Percentiles rank a stretch among this genome's conserved stretches.
phyloP scores from a whole-genome alignment of 2,113 vertebrate genomes.

The Spermophilus dauricus region DNA sequence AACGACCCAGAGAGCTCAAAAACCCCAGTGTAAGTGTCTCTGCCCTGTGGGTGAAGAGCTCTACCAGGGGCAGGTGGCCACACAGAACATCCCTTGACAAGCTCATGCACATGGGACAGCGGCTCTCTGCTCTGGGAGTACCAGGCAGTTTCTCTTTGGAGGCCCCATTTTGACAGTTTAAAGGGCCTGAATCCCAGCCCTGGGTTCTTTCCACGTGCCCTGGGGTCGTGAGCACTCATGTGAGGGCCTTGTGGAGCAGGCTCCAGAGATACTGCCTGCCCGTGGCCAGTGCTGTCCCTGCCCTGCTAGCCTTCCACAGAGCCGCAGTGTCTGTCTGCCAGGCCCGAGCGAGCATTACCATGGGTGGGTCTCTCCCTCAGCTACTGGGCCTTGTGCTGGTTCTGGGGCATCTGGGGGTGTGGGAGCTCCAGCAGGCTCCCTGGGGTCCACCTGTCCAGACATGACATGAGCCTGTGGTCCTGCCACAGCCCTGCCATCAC shows the following conservation, averaged over 20 bases:
- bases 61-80: no score
- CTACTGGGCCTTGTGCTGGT: background rate
- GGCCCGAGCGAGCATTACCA: no score
- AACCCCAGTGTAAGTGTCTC: conserved; percentile 92
- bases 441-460: no score
- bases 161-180: background rate
- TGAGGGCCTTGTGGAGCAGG: background rate
- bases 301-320: background rate
- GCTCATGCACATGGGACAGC: no score
- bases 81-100: no score
- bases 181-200: no score
- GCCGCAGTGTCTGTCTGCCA: background rate
- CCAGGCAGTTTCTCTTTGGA: background rate
- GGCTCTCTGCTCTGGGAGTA: no score
- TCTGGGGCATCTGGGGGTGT: background rate
- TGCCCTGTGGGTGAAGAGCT: background rate
- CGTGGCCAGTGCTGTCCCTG: background rate
- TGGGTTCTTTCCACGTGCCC: background rate
- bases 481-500: background rate
- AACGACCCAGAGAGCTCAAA: conserved; percentile 70
- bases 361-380: background rate
- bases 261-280: background rate
- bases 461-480: no score
- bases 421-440: background rate
- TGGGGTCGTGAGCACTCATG: accelerated